phyloP scores from a whole-genome alignment of 2,888 invertebrate genomes.

The Trissonchulus sp. region DNA sequence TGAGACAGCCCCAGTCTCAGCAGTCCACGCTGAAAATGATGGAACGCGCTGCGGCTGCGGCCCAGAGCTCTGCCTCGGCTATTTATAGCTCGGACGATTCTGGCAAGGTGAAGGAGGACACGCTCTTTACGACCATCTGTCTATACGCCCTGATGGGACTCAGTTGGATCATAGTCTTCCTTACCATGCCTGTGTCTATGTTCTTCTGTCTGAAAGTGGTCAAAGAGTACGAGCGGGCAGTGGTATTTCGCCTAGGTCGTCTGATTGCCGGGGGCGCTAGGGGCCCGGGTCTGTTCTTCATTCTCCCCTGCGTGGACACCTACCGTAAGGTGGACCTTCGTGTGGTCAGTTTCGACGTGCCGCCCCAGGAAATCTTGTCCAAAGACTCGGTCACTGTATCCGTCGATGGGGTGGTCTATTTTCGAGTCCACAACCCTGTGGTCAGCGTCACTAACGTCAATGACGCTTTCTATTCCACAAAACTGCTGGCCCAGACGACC shows the following conservation, averaged over 20 bases:
- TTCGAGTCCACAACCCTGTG: conserved; percentile 47
- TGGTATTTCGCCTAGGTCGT: conserved; percentile 78
- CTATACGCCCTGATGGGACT: too few relatives aligned
- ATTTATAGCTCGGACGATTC: too few relatives aligned
- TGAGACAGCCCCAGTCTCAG: too few relatives aligned
- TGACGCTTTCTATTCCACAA: conserved; percentile 78
- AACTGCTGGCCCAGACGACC: conserved; percentile 63
- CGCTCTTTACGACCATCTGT: too few relatives aligned
- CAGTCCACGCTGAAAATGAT: too few relatives aligned
- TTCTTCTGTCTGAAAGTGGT: conserved; percentile 41
- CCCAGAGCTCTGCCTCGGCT: too few relatives aligned
- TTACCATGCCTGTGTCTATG: conserved; percentile 30
- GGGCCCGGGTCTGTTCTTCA: conserved; percentile 82
- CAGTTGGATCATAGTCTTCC: too few relatives aligned
- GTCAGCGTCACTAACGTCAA: conserved; percentile 57
- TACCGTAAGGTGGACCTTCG: conserved; percentile 89
- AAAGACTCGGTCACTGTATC: too few relatives aligned
- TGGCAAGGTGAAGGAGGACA: too few relatives aligned
- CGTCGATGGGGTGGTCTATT: conserved; percentile 53
- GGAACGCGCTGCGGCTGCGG: too few relatives aligned
- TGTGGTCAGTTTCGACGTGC: conserved; percentile 86
- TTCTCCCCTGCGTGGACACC: conserved; percentile 80
- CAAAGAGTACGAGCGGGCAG: conserved; percentile 65
- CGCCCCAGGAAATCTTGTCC: conserved; percentile 70
- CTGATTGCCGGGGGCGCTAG: conserved; percentile 68